phyloP scores from a whole-genome alignment of 2,888 invertebrate genomes.

The Balanococcus diminutus region DNA sequence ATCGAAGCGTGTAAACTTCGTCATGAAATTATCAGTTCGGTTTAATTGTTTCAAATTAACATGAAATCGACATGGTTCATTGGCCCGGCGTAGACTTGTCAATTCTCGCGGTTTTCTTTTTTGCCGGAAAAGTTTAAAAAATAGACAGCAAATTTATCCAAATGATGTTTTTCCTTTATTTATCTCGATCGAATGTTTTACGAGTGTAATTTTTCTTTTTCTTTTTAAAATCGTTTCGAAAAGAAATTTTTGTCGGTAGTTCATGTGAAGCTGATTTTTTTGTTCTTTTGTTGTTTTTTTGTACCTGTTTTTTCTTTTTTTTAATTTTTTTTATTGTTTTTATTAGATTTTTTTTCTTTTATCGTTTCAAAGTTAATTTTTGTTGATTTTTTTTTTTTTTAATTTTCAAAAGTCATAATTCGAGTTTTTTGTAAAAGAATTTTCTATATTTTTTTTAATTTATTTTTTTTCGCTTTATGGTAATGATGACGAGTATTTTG shows the following conservation, averaged over 20 bases:
- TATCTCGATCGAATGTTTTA: not conserved
- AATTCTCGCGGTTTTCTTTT: not conserved
- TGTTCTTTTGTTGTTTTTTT: not conserved
- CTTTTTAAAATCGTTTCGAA: not conserved
- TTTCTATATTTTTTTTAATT: not conserved
- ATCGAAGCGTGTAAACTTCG: slow-evolving; percentile 6
- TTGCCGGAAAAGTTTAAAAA: not conserved
- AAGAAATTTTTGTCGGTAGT: not conserved
- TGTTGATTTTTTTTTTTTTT: not conserved
- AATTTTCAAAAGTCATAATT: no score
- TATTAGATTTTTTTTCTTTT: not conserved
- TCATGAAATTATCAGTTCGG: slow-evolving; percentile 16
- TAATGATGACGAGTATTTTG: not conserved
- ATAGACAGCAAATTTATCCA: not conserved
- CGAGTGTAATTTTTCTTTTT: not conserved
- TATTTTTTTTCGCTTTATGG: not conserved
- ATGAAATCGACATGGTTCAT: slow-evolving; percentile 16
- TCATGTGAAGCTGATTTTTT: not conserved
- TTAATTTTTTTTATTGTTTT: not conserved
- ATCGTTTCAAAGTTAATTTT: no score
- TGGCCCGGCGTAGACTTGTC: not conserved
- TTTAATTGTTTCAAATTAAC: slow-evolving; percentile 31
- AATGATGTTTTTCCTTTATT: not conserved
- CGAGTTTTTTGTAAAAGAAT: not conserved
- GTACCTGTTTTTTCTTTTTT: not conserved